Evolutionary conservation across 2,797 vertebrate genomes (phyloP), one percentile per base, ranked within the genome.

Genomic region (Eulemur albifrons): DNA sequence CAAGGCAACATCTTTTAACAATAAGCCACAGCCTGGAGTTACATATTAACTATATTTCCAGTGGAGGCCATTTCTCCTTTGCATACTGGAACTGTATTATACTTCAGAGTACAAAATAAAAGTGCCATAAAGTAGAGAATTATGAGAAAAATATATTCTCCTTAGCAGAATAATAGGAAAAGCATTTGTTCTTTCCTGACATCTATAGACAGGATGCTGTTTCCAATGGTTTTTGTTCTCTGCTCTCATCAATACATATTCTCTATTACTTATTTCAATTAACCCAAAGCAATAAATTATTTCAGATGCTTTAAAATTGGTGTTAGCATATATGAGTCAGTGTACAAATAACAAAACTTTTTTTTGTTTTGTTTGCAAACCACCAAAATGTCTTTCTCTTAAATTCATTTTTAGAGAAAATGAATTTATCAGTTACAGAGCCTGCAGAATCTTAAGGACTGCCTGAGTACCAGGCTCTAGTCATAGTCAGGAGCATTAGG

Each of bases 181-280:
- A 54, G 8, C 2, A 50, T 30, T 57, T 4, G 82, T 94, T 95
- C 6, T 40, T 65, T 50, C 4, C 30, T n/a, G 70, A 2, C 4
- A 43, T 63, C 1, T 94, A 2, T 91, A 50, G 2, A 23, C 2
- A 77, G 2, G 4, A 27, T n/a, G 13, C 2, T 80, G 25, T 89
- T 92, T 59, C 23, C 88, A 84, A 11, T 63, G 5, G 2, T 59
- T 89, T 94, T 11, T 59, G 1, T n/a, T 89, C 8, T 92, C 14
- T 84, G 5, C 25, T 25, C 3, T 80, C 25, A 73, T 85, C 40
- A 52, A 14, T n/a, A 32, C 20, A 48, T 50, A 14, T 23, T 85
- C 4, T 86, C 40, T 94, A 27, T 45, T 25, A 87, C 5, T 77
- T 85, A 86, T 57, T 94, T 97, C 54, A 93, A 92, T 84, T 45